Evolutionary conservation across 1,140 invertebrate species (phyloP), one percentile per base, ranked within the genome.

Genomic region (Macrobrachium nipponense): DNA sequence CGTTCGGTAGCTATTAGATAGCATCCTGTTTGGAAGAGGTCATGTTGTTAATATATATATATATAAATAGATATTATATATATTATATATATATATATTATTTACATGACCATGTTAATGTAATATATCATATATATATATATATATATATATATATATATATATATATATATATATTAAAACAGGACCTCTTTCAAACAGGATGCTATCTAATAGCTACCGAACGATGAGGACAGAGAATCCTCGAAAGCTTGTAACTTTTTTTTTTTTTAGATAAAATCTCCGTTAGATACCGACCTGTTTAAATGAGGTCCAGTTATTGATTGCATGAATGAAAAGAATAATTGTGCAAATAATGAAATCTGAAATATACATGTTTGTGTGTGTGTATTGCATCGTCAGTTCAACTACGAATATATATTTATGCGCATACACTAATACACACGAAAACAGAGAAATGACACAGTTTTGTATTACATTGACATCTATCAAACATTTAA

Each of bases 61-160:
- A 27, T 10, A 27, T 36, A 70, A 7, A 70, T 36, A 70, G 5
- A 70, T 36, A 70, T n/a, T 36, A 70, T 36, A 70, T 36, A 70
- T 36, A 70, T 36, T 36, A 70, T 36, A 70, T 36, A 70, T 70
- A 70, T 70, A 70, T 70, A 70, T 70, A 20, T 70, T 70, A 70
- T 70, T n/a, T n/a, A 70, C 20, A 70, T 70, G 20, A n/a, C n/a
- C 20, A 70, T 70, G 20, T 70, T 27, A n/a, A 70, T 70, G 20
- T 70, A 70, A 70, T 20, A 70, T 70, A 70, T 70, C 20, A 70
- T 20, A 70, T 70, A 70, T 70, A 70, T 70, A 70, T 70, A 36
- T 70, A 36, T 70, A 36, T 70, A 36, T 70, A 36, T 70, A 36
- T 70, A 36, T 70, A 36, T 70, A 36, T 70, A 36, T 70, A 36